phyloP scores from a whole-genome alignment of 2,797 vertebrate genomes.

The Gymnoscopelus braueri region DNA sequence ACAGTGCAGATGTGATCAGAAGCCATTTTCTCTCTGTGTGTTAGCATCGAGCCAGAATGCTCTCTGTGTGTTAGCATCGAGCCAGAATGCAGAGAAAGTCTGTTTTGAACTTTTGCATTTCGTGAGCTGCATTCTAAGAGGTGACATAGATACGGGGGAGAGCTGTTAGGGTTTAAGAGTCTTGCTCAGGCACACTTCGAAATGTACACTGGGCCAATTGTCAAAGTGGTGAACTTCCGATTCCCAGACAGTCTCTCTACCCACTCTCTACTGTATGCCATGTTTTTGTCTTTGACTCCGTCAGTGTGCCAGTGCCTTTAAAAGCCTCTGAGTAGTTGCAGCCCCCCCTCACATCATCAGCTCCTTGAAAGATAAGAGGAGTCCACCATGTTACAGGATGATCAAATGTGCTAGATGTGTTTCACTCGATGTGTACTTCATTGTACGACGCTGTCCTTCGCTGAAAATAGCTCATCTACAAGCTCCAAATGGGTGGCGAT shows the following conservation, averaged over 20 bases:
- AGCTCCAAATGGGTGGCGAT: too few relatives aligned
- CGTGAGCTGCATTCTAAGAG: background rate
- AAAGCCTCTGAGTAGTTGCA: background rate
- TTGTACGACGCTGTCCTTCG: too few relatives aligned
- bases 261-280: too few relatives aligned
- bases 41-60: conserved; percentile 11
- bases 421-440: too few relatives aligned
- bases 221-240: background rate
- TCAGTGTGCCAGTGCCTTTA: background rate
- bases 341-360: background rate
- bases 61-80: conserved; percentile 6
- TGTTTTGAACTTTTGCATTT: conserved; percentile 8
- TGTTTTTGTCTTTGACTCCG: conserved; percentile 13
- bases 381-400: background rate
- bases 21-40: conserved; percentile 22
- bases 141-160: background rate
- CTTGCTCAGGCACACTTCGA: too few relatives aligned
- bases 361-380: conserved; percentile 1
- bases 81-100: background rate
- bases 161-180: too few relatives aligned
- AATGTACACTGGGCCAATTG: too few relatives aligned
- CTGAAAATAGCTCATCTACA: too few relatives aligned
- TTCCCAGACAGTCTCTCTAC: too few relatives aligned
- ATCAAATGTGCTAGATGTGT: too few relatives aligned
- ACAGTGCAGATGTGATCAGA: conserved; percentile 28